Conservation (phyloP, 2,113 vertebrate species). For the Poecilia latipinna region DNA sequence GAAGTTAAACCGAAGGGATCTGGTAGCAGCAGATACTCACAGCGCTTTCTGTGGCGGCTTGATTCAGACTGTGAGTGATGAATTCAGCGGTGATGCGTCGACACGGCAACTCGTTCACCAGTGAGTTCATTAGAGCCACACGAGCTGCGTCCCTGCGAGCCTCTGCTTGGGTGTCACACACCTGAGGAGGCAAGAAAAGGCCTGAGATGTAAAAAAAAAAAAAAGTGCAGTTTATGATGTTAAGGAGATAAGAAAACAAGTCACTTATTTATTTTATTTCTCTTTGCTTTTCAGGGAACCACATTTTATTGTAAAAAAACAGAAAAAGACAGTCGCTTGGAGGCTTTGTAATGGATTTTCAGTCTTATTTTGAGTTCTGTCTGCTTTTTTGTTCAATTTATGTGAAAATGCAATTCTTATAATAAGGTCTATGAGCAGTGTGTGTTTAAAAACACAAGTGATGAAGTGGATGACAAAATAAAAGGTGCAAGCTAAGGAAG, state of each 20-base stretch:
- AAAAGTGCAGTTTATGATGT: neutral
- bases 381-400: neutral
- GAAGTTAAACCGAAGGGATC: constrained; percentile 2
- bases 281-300: neutral
- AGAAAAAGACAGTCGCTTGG: neutral
- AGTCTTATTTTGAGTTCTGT: neutral
- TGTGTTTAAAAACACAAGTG: neutral
- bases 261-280: neutral
- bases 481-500: neutral
- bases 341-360: too few relatives aligned
- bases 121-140: constrained; percentile 90
- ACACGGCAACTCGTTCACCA: constrained; percentile 89
- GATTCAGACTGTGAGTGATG: constrained; percentile 85
- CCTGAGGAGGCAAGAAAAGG: constrained; percentile 60
- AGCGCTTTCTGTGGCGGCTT: constrained; percentile 83
- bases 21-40: constrained; percentile 74
- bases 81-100: constrained; percentile 87
- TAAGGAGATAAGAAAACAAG: neutral
- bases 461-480: neutral
- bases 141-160: constrained; percentile 90
- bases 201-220: neutral
- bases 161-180: constrained; percentile 88
- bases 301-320: neutral
- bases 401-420: neutral
- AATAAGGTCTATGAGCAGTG: neutral